A percentile compares a stretch with the other conserved stretches of the same genome.
Evolutionary conservation across 2,888 invertebrate species (phyloP).

Genomic region (Meiosimyza decipiens): DNA sequence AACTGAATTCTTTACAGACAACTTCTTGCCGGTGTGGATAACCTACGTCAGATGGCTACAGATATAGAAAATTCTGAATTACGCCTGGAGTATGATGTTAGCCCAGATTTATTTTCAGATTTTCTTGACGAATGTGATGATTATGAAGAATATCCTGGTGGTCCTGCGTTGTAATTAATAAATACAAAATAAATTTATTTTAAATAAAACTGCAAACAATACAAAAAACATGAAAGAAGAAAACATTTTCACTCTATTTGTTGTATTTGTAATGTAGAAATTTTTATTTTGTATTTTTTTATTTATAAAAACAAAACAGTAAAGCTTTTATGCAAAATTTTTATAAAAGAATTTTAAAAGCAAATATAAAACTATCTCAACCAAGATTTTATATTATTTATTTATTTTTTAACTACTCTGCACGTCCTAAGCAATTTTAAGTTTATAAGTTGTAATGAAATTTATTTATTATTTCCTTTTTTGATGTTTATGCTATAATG

Average conservation of each 20-base stretch:
- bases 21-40: conserved; percentile 75
- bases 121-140: conserved; percentile 57
- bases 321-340: conserved; percentile 37
- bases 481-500: no score
- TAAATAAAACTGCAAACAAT: conserved; percentile 27
- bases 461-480: no score
- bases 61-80: conserved; percentile 71
- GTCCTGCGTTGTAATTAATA: conserved; percentile 56
- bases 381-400: conserved; percentile 3
- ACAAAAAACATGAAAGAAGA: conserved; percentile 23
- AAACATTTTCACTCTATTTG: conserved; percentile 29
- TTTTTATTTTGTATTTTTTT: conserved; percentile 18
- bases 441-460: no score
- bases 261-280: conserved; percentile 22
- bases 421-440: no score
- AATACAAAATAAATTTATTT: conserved; percentile 37
- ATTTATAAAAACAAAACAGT: conserved; percentile 32
- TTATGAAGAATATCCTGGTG: conserved; percentile 56
- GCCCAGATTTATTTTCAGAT: conserved; percentile 59
- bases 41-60: conserved; percentile 74
- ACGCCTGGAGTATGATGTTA: conserved; percentile 49
- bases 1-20: conserved; percentile 67
- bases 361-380: conserved; percentile 7
- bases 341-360: conserved; percentile 13
- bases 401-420: background rate